A percentile compares a stretch with the other conserved stretches of the same genome.
Evolutionary conservation across 2,888 invertebrate species (phyloP).

Genomic region (Platycnemis pennipes): DNA sequence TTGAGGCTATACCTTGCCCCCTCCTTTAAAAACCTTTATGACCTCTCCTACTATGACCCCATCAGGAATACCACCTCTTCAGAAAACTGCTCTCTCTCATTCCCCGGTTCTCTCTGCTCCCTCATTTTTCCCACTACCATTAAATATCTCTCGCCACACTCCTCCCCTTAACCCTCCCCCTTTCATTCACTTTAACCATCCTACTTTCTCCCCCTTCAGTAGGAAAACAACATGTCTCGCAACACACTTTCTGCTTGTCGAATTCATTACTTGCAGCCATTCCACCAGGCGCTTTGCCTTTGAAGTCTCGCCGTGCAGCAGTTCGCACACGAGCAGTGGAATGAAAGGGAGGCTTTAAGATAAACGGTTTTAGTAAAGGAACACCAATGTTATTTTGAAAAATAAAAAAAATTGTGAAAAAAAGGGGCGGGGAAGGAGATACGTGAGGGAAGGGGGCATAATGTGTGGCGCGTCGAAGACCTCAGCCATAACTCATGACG

Average conservation of each 20-base stretch:
- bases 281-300: conserved; percentile 46
- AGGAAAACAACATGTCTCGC: conserved; percentile 51
- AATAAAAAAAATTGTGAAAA: conserved; percentile 26
- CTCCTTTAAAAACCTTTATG: too few species aligned
- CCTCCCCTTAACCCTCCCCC: background rate
- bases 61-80: background rate
- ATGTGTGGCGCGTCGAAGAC: conserved; percentile 65
- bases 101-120: background rate
- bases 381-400: conserved; percentile 60
- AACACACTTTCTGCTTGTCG: conserved; percentile 64
- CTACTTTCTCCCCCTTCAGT: conserved; percentile 30
- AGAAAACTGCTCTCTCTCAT: background rate
- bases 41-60: too few species aligned
- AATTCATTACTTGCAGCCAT: conserved; percentile 57
- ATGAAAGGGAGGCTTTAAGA: conserved; percentile 33
- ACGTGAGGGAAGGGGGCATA: conserved; percentile 3
- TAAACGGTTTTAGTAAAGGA: conserved; percentile 63
- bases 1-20: too few species aligned
- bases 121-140: background rate
- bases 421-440: conserved; percentile 34
- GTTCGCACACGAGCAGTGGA: conserved; percentile 47
- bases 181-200: background rate
- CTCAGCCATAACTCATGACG: conserved; percentile 62
- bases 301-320: conserved; percentile 53
- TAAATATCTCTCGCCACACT: background rate